These are phyloP conservation scores for Morphnarchus princeps DNA, from an alignment of 2,113 vertebrate genomes.

Conservation along the genomic window DNA sequence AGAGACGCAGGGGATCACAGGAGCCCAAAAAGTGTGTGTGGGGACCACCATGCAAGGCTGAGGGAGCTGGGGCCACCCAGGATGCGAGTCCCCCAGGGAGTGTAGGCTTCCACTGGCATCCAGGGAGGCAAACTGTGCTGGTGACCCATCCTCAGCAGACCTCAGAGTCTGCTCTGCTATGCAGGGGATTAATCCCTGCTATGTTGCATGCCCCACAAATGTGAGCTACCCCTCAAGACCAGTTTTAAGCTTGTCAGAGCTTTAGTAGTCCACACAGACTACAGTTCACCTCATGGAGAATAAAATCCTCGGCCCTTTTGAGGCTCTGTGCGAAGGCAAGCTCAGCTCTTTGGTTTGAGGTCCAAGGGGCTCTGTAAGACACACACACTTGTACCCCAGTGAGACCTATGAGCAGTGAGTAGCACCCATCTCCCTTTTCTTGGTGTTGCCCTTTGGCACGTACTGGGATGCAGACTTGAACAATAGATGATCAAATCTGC, in stretches of 20 bases:
- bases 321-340: background rate
- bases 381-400: background rate
- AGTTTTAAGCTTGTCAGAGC: background rate
- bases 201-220: background rate
- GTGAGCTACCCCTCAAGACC: background rate
- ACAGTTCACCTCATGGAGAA: background rate
- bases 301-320: background rate
- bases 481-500: background rate
- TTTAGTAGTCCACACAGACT: background rate
- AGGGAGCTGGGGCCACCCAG: background rate
- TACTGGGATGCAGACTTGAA: background rate
- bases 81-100: background rate
- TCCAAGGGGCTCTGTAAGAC: background rate
- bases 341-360: background rate
- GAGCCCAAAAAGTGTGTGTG: background rate
- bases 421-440: background rate
- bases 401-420: accelerated
- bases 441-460: background rate
- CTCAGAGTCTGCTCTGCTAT: background rate
- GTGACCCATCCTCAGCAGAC: background rate
- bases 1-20: background rate
- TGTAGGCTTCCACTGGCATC: background rate
- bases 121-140: background rate
- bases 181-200: background rate
- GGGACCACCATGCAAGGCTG: background rate